Conservation (phyloP, 2,797 vertebrate genomes). For the Benthosema pterotum region DNA sequence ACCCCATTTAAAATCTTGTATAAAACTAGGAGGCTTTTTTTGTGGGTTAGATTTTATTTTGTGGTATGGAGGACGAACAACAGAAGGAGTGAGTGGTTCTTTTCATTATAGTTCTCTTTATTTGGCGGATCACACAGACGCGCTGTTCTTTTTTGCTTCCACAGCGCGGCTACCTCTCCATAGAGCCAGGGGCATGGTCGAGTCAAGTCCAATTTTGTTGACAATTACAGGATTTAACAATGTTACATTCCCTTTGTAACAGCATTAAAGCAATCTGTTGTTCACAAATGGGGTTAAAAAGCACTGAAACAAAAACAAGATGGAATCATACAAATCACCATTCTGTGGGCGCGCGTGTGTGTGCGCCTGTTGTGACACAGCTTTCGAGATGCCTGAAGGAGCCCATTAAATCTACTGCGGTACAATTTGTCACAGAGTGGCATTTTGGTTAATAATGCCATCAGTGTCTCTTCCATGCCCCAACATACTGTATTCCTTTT, state of each 20-base stretch:
- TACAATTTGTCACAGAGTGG: slow-evolving; percentile 18
- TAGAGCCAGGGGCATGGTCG: slow-evolving; percentile 8
- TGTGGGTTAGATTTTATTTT: too few species aligned
- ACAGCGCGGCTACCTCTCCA: neutral
- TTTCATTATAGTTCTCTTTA: too few species aligned
- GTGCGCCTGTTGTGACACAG: neutral
- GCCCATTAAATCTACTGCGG: slow-evolving; percentile 9
- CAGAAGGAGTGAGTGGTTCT: neutral
- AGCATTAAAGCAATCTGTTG: slow-evolving; percentile 18
- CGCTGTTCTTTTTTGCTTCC: too few species aligned
- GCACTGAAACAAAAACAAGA: slow-evolving; percentile 2
- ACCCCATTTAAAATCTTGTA: neutral
- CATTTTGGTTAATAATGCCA: slow-evolving; percentile 20
- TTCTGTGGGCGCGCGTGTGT: neutral
- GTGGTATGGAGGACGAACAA: neutral
- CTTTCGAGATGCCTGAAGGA: too few species aligned
- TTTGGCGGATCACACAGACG: too few species aligned
- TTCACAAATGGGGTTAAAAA: neutral
- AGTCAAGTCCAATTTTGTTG: slow-evolving; percentile 2
- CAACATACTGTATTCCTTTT: too few species aligned
- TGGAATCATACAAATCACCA: slow-evolving; percentile 19
- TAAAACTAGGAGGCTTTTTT: too few species aligned
- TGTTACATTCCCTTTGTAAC: neutral
- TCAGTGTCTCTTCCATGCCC: neutral
- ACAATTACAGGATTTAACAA: too few species aligned